A percentile compares a stretch with the other conserved stretches of the same genome.
Evolutionary conservation across 2,888 invertebrate genomes (phyloP).

Genomic region (Argyra leucocephala): DNA sequence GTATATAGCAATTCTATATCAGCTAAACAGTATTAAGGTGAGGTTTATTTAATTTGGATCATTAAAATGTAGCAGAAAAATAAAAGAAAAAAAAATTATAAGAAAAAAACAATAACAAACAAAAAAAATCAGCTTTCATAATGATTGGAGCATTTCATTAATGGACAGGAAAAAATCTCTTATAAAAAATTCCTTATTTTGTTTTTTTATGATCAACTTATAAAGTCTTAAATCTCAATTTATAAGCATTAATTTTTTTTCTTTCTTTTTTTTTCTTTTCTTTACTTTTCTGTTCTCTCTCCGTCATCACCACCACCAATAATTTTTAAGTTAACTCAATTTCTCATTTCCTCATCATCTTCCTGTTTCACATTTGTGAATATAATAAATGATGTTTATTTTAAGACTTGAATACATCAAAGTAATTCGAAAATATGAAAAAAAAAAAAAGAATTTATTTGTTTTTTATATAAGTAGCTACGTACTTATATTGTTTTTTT

Average conservation of each 20-base stretch:
- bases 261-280: background rate
- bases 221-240: conserved; percentile 4
- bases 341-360: background rate
- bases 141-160: background rate
- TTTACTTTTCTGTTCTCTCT: background rate
- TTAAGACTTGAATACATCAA: conserved; percentile 6
- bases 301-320: too few species aligned
- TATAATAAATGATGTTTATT: conserved; percentile 3
- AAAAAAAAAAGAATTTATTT: background rate
- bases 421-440: background rate
- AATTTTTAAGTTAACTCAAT: background rate
- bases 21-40: background rate
- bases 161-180: background rate
- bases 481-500: too few species aligned
- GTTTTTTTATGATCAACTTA: conserved; percentile 2
- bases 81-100: too few species aligned
- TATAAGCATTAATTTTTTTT: background rate
- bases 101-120: too few species aligned
- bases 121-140: background rate
- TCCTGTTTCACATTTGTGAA: background rate
- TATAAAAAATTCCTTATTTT: background rate
- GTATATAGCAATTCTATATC: too few species aligned
- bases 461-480: too few species aligned
- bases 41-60: background rate
- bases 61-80: too few species aligned